These are phyloP conservation scores for Deilephila porcellus DNA, from an alignment of 2,888 invertebrate species.

Conservation along the genomic window DNA sequence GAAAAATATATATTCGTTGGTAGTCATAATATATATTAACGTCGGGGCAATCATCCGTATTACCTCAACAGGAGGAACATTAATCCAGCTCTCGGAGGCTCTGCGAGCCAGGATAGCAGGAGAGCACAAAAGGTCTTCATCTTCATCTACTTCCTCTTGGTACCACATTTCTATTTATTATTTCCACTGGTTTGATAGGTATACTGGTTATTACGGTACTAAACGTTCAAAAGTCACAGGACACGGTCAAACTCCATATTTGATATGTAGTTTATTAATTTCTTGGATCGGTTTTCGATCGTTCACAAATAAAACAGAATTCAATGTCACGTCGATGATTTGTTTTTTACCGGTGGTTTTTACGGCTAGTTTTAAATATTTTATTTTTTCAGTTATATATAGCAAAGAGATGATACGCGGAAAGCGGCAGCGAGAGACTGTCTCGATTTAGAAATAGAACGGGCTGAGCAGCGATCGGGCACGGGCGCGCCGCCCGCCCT, in stretches of 20 bases:
- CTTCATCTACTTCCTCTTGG: slow-evolving; percentile 91
- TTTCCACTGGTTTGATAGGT: slow-evolving; percentile 35
- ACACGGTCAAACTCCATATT: slow-evolving; percentile 23
- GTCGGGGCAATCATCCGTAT: slow-evolving; percentile 41
- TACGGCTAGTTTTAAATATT: slow-evolving; percentile 5
- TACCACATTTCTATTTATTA: slow-evolving; percentile 87
- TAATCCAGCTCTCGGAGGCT: slow-evolving; percentile 96
- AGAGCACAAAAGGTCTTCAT: slow-evolving; percentile 94
- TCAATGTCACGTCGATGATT: slow-evolving; percentile 10
- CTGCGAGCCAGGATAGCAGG: slow-evolving; percentile 94
- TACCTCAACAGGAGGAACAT: slow-evolving; percentile 95
- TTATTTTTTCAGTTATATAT: slow-evolving; percentile 59
- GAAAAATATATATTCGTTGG: neutral
- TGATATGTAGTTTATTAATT: slow-evolving; percentile 3
- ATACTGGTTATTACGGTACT: slow-evolving; percentile 5
- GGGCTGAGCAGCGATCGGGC: slow-evolving; percentile 67
- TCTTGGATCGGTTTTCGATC: neutral
- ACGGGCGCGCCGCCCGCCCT: slow-evolving; percentile 41
- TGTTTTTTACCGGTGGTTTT: slow-evolving; percentile 1
- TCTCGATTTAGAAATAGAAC: slow-evolving; percentile 84
- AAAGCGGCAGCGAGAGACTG: slow-evolving; percentile 81
- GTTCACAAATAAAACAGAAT: slow-evolving; percentile 15
- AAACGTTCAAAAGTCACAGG: slow-evolving; percentile 37
- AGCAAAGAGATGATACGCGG: slow-evolving; percentile 79
- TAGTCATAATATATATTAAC: slow-evolving; percentile 11